These are phyloP conservation scores for Rhadinocentrus ornatus DNA, from an alignment of 2,797 vertebrate genomes.

Conservation along the genomic window DNA sequence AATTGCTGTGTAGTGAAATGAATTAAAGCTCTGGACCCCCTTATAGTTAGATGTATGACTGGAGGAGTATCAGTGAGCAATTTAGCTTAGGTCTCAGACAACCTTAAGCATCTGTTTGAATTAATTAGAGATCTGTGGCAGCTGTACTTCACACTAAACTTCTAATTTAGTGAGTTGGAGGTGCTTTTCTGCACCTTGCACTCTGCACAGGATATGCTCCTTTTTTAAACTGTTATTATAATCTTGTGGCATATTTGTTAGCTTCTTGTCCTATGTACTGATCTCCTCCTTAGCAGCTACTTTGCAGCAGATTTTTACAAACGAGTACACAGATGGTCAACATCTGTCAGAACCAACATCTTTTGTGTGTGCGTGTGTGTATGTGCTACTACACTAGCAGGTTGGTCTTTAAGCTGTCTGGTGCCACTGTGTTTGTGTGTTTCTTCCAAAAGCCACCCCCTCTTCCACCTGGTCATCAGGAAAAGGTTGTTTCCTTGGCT, in stretches of 20 bases:
- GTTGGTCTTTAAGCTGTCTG: background rate
- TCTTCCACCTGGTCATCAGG: conserved; percentile 73
- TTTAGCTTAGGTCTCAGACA: conserved; percentile 35
- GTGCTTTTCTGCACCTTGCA: conserved; percentile 39
- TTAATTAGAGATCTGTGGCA: conserved; percentile 59
- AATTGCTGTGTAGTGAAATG: conserved; percentile 66
- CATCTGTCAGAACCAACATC: conserved; percentile 47
- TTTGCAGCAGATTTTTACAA: conserved; percentile 28
- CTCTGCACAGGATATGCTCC: conserved; percentile 6
- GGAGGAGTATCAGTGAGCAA: conserved; percentile 54
- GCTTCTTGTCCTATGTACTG: conserved; percentile 1
- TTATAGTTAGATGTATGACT: conserved; percentile 43
- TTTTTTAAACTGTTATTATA: background rate
- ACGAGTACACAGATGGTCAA: conserved; percentile 45
- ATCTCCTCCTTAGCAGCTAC: conserved; percentile 21
- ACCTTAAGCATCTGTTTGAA: conserved; percentile 19
- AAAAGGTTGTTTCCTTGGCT: conserved; percentile 69
- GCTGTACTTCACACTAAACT: conserved; percentile 36
- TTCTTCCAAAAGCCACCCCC: conserved; percentile 5
- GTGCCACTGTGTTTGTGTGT: conserved; percentile 8
- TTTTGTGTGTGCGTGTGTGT: conserved; percentile 15
- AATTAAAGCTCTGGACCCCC: conserved; percentile 64
- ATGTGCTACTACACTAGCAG: conserved; percentile 19
- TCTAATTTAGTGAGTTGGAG: conserved; percentile 49
- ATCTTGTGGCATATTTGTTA: conserved; percentile 12